phyloP scores from a whole-genome alignment of 2,797 vertebrate genomes.

The Enteromius fasciolatus region DNA sequence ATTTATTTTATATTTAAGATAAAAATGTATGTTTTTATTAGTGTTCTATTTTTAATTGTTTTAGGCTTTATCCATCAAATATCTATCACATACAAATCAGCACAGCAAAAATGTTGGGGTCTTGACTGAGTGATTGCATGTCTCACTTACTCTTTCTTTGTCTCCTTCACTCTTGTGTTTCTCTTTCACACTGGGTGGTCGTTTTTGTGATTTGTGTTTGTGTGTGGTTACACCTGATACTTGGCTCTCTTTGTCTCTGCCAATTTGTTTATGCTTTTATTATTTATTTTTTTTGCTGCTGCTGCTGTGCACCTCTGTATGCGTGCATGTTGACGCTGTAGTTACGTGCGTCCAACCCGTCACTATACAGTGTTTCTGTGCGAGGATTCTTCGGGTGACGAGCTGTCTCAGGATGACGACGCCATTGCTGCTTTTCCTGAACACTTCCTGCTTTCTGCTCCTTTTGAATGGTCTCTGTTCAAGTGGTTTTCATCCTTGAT shows the following conservation, averaged over 20 bases:
- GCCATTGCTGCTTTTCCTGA: constrained; percentile 91
- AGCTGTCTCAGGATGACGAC: constrained; percentile 87
- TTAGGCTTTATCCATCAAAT: not conserved
- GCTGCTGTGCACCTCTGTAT: constrained; percentile 18
- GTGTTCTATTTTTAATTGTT: not conserved
- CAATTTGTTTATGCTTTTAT: constrained; percentile 22
- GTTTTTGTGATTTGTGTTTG: constrained; percentile 20
- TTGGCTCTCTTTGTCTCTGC: constrained; percentile 18
- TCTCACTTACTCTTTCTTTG: constrained; percentile 38
- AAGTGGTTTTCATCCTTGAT: not conserved
- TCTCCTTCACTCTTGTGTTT: constrained; percentile 44
- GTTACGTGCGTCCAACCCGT: constrained; percentile 89
- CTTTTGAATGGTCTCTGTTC: constrained; percentile 92
- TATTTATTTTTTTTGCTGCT: not conserved
- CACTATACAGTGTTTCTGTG: constrained; percentile 98
- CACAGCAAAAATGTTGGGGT: constrained; percentile 12
- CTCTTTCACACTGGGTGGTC: constrained; percentile 38
- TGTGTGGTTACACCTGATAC: constrained; percentile 9
- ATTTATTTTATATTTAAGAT: not conserved
- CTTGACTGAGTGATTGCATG: constrained; percentile 18
- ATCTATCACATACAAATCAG: constrained; percentile 5
- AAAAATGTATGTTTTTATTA: not conserved
- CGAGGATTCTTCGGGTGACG: constrained; percentile 96
- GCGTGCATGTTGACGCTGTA: constrained; percentile 72
- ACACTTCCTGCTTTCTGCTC: constrained; percentile 93